Conservation (phyloP, 2,797 vertebrate genomes). For the Gymnoscopelus braueri region DNA sequence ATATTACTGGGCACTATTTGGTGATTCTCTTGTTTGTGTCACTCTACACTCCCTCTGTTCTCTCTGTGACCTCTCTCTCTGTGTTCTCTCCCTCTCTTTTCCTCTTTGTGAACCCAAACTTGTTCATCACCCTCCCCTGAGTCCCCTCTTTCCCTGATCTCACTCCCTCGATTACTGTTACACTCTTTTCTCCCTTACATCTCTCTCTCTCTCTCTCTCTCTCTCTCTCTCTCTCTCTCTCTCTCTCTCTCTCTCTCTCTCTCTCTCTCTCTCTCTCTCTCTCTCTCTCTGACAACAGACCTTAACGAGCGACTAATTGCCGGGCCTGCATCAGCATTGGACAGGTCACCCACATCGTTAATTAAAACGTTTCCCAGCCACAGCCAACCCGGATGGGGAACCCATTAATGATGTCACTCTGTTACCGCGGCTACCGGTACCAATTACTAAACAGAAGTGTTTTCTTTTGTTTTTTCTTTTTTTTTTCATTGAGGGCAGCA, state of each 20-base stretch:
- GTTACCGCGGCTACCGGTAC: slow-evolving; percentile 67
- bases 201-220: no score
- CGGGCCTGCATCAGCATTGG: slow-evolving; percentile 28
- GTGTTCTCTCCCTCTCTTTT: no score
- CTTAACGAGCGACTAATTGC: slow-evolving; percentile 65
- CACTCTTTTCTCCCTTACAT: no score
- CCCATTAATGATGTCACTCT: slow-evolving; percentile 77
- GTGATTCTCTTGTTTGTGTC: no score
- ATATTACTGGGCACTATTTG: no score
- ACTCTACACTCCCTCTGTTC: no score
- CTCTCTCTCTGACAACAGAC: slow-evolving; percentile 66
- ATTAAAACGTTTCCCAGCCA: slow-evolving; percentile 73
- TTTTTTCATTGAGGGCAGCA: slow-evolving; percentile 40
- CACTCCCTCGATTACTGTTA: slow-evolving; percentile 28
- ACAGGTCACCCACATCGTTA: slow-evolving; percentile 44
- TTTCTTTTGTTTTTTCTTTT: slow-evolving; percentile 31
- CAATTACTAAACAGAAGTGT: slow-evolving; percentile 76
- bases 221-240: not conserved
- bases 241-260: slow-evolving; percentile 4
- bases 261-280: slow-evolving; percentile 38
- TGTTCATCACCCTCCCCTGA: no score
- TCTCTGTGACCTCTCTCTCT: no score
- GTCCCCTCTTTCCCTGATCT: not conserved
- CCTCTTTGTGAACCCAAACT: no score
- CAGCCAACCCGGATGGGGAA: slow-evolving; percentile 63